phyloP scores from a whole-genome alignment of 2,888 invertebrate species.

The Thera obeliscata region DNA sequence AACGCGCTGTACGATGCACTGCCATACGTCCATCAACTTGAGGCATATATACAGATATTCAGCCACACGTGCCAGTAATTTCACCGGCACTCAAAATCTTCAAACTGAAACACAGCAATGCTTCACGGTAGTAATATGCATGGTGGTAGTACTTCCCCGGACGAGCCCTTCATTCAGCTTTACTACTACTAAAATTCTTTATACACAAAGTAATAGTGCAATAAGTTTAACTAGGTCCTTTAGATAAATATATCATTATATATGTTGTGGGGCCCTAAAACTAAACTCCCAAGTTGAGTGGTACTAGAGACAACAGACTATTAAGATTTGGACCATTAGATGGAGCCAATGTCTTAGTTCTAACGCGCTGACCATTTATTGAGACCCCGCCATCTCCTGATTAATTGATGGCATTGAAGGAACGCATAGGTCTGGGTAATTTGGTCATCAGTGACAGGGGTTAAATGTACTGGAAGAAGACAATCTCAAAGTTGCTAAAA shows the following conservation, averaged over 20 bases:
- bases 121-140: no score
- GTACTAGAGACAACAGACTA: conserved; percentile 30
- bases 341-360: conserved; percentile 49
- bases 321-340: conserved; percentile 47
- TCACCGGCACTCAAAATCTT: no score
- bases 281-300: conserved; percentile 26
- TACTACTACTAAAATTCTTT: no score
- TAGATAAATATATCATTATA: not conserved
- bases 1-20: no score
- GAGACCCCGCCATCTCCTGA: conserved; percentile 56
- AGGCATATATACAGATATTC: no score
- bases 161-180: no score
- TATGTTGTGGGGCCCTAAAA: conserved; percentile 23
- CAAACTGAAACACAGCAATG: no score
- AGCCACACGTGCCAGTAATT: no score
- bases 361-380: conserved; percentile 52
- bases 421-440: conserved; percentile 45
- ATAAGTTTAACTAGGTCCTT: no score
- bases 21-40: no score
- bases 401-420: conserved; percentile 49
- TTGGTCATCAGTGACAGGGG: conserved; percentile 45
- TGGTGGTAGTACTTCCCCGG: no score
- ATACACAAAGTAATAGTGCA: no score
- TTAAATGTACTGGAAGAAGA: conserved; percentile 58
- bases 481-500: conserved; percentile 46